These are phyloP conservation scores for Eira barbara DNA, from an alignment of 2,113 vertebrate species.

Conservation along the genomic window DNA sequence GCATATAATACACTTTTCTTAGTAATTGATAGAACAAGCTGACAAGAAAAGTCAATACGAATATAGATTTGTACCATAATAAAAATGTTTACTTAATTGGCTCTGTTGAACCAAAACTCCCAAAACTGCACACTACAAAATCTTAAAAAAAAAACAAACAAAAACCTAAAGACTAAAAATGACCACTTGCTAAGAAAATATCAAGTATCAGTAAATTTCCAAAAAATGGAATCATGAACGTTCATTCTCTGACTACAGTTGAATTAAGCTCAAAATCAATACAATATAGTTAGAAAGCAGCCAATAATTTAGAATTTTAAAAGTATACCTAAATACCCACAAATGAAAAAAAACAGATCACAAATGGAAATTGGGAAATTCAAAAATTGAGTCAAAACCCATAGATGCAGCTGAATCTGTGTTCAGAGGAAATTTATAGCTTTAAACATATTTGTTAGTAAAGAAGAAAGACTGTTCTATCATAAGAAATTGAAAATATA, in stretches of 20 bases:
- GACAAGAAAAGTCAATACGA: neutral
- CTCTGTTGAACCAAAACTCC: neutral
- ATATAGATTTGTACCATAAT: neutral
- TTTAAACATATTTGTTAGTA: neutral
- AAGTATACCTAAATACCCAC: neutral
- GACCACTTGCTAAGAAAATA: neutral
- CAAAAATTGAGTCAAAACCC: neutral
- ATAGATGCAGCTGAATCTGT: neutral
- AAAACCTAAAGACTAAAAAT: neutral
- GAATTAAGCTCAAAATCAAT: neutral
- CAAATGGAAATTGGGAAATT: neutral
- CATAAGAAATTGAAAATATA: neutral
- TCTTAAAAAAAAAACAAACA: neutral
- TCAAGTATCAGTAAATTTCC: neutral
- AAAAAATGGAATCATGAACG: neutral
- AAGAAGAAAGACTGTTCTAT: neutral
- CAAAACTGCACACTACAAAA: neutral
- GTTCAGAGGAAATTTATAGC: neutral
- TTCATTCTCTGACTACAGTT: neutral
- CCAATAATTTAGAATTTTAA: neutral
- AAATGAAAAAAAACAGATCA: neutral
- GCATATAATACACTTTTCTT: neutral
- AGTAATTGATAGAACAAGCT: neutral
- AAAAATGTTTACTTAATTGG: neutral
- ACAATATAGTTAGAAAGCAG: neutral